Evolutionary conservation across 2,888 invertebrate genomes (phyloP).

Genomic region (Lagria hirta): DNA sequence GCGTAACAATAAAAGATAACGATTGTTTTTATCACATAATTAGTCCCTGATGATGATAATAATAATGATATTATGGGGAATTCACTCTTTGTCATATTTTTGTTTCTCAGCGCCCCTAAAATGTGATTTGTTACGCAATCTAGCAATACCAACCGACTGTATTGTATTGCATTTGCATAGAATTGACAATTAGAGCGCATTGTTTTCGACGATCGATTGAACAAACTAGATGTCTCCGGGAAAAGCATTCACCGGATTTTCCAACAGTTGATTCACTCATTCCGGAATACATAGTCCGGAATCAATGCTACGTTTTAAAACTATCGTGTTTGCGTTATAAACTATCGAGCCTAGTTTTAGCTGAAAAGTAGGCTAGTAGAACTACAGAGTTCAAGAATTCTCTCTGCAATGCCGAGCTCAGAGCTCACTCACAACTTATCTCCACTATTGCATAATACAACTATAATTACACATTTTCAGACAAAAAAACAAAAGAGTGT

Average conservation of each 20-base stretch:
- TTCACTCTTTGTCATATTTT: too few relatives aligned
- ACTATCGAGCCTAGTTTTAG: slow-evolving; percentile 21
- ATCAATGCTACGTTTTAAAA: slow-evolving; percentile 1
- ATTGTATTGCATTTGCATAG: slow-evolving; percentile 34
- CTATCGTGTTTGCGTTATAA: slow-evolving; percentile 3
- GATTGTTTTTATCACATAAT: too few relatives aligned
- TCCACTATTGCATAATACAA: slow-evolving; percentile 34
- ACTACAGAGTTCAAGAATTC: slow-evolving; percentile 41
- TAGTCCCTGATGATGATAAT: too few relatives aligned
- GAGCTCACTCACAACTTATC: slow-evolving; percentile 34
- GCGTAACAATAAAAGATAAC: too few relatives aligned
- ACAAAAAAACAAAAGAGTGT: slow-evolving; percentile 4
- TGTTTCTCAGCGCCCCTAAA: too few relatives aligned
- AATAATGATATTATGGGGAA: too few relatives aligned
- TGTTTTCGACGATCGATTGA: slow-evolving; percentile 19
- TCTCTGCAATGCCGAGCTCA: slow-evolving; percentile 30
- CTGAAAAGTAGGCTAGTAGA: slow-evolving; percentile 51
- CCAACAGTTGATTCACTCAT: slow-evolving; percentile 15
- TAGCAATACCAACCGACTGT: too few relatives aligned
- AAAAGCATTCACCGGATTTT: slow-evolving; percentile 17
- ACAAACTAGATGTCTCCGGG: slow-evolving; percentile 11
- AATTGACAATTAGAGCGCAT: slow-evolving; percentile 34
- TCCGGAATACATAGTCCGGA: not conserved
- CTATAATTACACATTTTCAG: slow-evolving; percentile 37
- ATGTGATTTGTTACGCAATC: too few relatives aligned